These are phyloP conservation scores for Malurus splendens DNA, from an alignment of 2,797 vertebrate genomes.

Conservation along the genomic window DNA sequence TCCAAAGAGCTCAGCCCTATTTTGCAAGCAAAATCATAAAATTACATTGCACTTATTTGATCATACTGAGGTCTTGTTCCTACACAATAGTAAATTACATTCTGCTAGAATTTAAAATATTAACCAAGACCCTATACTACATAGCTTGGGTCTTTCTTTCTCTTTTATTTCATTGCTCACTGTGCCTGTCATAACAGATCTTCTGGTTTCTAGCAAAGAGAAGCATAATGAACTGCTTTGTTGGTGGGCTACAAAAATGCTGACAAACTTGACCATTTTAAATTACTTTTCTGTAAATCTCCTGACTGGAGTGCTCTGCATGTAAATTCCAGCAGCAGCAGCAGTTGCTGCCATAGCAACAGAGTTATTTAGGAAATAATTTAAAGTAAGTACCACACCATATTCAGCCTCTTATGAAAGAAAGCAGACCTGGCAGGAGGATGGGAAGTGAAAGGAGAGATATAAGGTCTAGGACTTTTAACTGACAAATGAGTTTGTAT, in stretches of 20 bases:
- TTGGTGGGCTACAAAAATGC: slow-evolving; percentile 37
- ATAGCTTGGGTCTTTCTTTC: not conserved
- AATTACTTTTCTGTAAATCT: slow-evolving; percentile 55
- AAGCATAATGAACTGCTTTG: slow-evolving; percentile 30
- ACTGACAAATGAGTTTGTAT: not conserved
- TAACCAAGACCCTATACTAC: not conserved
- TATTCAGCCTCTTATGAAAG: slow-evolving; percentile 28
- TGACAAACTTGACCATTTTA: slow-evolving; percentile 52
- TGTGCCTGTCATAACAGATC: not conserved
- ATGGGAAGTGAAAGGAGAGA: slow-evolving; percentile 2
- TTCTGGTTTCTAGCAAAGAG: not conserved
- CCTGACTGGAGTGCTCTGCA: slow-evolving; percentile 49
- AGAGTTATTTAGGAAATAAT: slow-evolving; percentile 69
- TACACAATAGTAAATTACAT: not conserved
- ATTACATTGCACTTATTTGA: not conserved
- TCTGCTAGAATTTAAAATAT: not conserved
- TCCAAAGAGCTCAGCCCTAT: not conserved
- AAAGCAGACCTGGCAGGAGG: slow-evolving; percentile 21
- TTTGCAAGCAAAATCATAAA: not conserved
- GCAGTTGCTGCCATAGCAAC: slow-evolving; percentile 69
- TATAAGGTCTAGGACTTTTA: not conserved
- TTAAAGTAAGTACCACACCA: slow-evolving; percentile 51
- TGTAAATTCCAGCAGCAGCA: slow-evolving; percentile 65
- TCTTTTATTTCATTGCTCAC: not conserved
- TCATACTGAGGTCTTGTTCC: not conserved